A percentile compares a stretch with the other conserved stretches of the same genome.
These are phyloP conservation scores for Siniperca obscura DNA, from an alignment of 2,797 vertebrate genomes.

Conservation along the genomic window DNA sequence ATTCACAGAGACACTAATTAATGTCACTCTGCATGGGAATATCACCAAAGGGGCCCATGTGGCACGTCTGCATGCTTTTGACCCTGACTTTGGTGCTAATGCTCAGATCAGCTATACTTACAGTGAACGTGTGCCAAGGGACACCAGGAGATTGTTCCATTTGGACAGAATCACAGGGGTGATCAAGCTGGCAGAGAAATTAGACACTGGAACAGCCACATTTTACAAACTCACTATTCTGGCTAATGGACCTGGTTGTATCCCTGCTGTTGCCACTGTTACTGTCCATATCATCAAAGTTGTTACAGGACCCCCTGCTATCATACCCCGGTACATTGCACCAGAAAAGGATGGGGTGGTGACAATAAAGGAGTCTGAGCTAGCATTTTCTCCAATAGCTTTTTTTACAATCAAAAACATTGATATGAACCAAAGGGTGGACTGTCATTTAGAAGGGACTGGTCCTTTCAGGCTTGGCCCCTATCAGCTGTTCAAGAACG, in stretches of 20 bases:
- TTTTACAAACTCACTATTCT: conserved; percentile 92
- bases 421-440: conserved; percentile 88
- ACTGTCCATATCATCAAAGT: conserved; percentile 89
- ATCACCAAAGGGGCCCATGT: conserved; percentile 88
- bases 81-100: conserved; percentile 93
- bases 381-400: conserved; percentile 92
- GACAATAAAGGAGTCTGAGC: conserved; percentile 93
- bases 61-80: conserved; percentile 89
- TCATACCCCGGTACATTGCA: conserved; percentile 93
- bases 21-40: conserved; percentile 92
- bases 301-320: conserved; percentile 89
- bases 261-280: conserved; percentile 92
- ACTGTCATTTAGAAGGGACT: conserved; percentile 90
- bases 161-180: conserved; percentile 90
- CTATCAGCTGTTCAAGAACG: conserved; percentile 91
- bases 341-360: conserved; percentile 91
- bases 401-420: conserved; percentile 96
- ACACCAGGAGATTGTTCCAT: conserved; percentile 90
- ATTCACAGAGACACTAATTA: conserved; percentile 90
- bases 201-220: conserved; percentile 84
- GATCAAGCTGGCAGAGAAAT: conserved; percentile 89
- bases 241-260: conserved; percentile 94
- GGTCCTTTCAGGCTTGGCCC: conserved; percentile 93
- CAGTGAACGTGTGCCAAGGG: conserved; percentile 92
- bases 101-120: conserved; percentile 94